These are phyloP conservation scores for Vanessa tameamea DNA, from an alignment of 1,140 invertebrate genomes.

Conservation along the genomic window DNA sequence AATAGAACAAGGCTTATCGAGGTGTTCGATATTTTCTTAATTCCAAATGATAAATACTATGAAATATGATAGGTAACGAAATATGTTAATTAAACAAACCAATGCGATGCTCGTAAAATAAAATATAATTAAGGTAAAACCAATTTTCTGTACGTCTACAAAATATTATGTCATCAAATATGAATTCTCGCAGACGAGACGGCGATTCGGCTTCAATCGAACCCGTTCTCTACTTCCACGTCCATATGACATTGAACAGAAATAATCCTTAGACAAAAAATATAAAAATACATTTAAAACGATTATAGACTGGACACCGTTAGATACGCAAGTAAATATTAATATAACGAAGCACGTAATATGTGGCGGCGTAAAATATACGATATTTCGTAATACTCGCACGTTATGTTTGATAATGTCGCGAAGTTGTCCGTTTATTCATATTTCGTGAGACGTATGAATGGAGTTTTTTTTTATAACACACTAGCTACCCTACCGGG, in stretches of 20 bases:
- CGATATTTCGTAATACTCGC: slow-evolving; percentile 9
- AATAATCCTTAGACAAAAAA: slow-evolving; percentile 52
- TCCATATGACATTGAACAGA: slow-evolving; percentile 55
- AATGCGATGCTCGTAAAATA: too few species aligned
- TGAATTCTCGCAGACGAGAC: slow-evolving; percentile 21
- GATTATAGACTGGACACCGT: slow-evolving; percentile 22
- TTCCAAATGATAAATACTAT: too few species aligned
- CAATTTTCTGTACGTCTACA: too few species aligned
- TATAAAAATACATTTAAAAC: slow-evolving; percentile 51
- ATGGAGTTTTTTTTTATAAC: not conserved
- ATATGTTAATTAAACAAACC: not conserved
- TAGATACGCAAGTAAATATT: slow-evolving; percentile 32
- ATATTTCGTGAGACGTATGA: not conserved
- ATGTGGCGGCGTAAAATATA: slow-evolving; percentile 30
- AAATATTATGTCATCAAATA: not conserved
- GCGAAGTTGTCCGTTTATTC: not conserved
- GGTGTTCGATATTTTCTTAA: too few species aligned
- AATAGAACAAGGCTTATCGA: too few species aligned
- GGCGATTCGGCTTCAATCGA: slow-evolving; percentile 17
- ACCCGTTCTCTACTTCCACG: slow-evolving; percentile 20
- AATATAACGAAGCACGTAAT: slow-evolving; percentile 32
- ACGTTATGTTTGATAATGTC: not conserved
- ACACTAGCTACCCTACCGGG: not conserved
- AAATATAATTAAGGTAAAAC: too few species aligned
- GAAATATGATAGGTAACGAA: not conserved